phyloP scores from a whole-genome alignment of 2,113 vertebrate genomes.

The Nibea coibor region DNA sequence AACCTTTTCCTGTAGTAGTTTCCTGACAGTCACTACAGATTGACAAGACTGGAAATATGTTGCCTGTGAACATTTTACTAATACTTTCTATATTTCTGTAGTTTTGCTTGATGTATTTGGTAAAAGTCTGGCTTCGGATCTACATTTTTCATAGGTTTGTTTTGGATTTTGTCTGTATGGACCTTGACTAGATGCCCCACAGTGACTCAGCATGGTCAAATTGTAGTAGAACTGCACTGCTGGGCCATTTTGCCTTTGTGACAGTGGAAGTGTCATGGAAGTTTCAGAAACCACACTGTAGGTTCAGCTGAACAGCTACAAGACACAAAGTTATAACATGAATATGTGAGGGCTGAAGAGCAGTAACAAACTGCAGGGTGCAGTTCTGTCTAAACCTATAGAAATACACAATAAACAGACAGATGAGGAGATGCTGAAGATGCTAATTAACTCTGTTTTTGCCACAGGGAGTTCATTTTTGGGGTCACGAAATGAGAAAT shows the following conservation, averaged over 20 bases:
- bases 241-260: background rate
- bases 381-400: background rate
- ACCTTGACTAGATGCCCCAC: background rate
- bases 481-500: too few relatives aligned
- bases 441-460: slow-evolving; percentile 8
- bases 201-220: background rate
- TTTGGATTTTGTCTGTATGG: background rate
- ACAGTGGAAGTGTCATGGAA: background rate
- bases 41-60: background rate
- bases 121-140: background rate
- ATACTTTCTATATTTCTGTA: background rate
- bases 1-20: too few relatives aligned
- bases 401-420: background rate
- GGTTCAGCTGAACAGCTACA: background rate
- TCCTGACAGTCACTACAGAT: too few relatives aligned
- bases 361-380: background rate
- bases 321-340: background rate
- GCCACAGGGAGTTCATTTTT: slow-evolving; percentile 9
- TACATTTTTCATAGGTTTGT: background rate
- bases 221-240: background rate
- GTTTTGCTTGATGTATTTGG: background rate
- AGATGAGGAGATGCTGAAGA: background rate
- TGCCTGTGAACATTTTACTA: background rate
- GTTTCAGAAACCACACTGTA: background rate
- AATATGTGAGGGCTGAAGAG: background rate